These are phyloP conservation scores for Sinopyrophorus schimmeli DNA, from an alignment of 2,888 invertebrate genomes.

Conservation along the genomic window DNA sequence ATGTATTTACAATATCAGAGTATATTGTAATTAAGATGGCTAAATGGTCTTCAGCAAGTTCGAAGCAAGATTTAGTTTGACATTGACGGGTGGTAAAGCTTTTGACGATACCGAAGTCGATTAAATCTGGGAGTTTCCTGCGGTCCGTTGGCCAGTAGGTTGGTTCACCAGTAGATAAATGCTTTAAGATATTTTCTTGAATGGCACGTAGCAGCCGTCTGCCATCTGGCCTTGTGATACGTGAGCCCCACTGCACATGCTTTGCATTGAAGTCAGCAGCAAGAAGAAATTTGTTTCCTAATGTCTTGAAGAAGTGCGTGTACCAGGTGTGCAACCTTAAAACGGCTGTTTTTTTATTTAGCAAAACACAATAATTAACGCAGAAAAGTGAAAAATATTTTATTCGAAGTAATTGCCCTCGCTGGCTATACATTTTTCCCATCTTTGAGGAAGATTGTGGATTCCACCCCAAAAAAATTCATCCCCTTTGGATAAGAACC, in stretches of 20 bases:
- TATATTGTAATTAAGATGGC: constrained; percentile 8
- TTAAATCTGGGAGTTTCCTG: constrained; percentile 10
- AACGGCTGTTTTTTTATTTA: too few species aligned
- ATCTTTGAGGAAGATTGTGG: too few species aligned
- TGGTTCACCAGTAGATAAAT: constrained; percentile 30
- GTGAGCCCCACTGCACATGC: constrained; percentile 25
- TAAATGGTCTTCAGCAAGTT: constrained; percentile 6
- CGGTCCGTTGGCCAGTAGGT: constrained; percentile 37
- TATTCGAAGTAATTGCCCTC: too few species aligned
- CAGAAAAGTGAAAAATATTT: too few species aligned
- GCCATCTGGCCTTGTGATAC: constrained; percentile 12
- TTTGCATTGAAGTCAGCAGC: constrained; percentile 15
- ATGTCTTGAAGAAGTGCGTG: constrained; percentile 25
- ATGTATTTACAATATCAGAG: constrained; percentile 5
- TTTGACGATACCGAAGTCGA: constrained; percentile 12
- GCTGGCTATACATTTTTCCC: too few species aligned
- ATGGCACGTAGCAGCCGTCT: constrained; percentile 7
- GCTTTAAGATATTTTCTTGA: constrained; percentile 3
- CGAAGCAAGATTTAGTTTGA: constrained; percentile 5
- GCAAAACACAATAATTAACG: too few species aligned
- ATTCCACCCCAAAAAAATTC: too few species aligned
- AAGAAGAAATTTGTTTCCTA: constrained; percentile 27
- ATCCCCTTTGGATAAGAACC: too few species aligned
- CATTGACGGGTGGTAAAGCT: neutral
- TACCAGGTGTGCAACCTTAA: too few species aligned